Evolutionary conservation across 1,140 invertebrate species (phyloP).

Genomic region (Cydia splendana): DNA sequence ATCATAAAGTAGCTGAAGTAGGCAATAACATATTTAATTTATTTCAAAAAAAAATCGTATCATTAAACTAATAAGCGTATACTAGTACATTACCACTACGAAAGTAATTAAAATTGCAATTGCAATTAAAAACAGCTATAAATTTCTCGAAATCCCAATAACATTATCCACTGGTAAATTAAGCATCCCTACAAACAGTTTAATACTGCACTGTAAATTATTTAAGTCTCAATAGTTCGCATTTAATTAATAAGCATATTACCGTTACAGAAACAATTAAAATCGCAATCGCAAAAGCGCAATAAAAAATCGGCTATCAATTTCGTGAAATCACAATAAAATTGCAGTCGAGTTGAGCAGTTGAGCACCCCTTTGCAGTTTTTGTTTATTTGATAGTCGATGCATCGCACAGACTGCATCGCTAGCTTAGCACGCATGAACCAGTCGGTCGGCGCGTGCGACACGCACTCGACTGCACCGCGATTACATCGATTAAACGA

Average conservation of each 20-base stretch:
- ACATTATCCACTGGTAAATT: background rate
- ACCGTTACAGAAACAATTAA: conserved; percentile 25
- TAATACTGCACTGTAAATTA: background rate
- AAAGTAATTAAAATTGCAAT: conserved; percentile 1
- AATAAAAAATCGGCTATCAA: conserved; percentile 46
- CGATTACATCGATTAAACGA: conserved; percentile 27
- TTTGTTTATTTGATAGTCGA: conserved; percentile 73
- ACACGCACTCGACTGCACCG: conserved; percentile 47
- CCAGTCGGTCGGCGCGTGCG: conserved; percentile 57
- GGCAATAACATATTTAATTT: too few species aligned
- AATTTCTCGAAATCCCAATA: background rate
- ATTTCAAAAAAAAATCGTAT: too few species aligned
- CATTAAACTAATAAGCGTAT: background rate
- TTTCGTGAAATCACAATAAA: conserved; percentile 54
- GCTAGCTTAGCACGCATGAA: conserved; percentile 58
- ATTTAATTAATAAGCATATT: background rate
- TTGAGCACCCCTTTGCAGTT: conserved; percentile 59
- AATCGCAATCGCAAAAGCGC: conserved; percentile 26
- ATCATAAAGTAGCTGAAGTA: too few species aligned
- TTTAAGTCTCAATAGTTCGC: background rate
- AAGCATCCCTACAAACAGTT: background rate
- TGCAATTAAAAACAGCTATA: background rate
- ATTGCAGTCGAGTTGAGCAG: conserved; percentile 56
- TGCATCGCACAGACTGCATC: conserved; percentile 74
- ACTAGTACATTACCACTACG: background rate